Percentiles rank a stretch among this genome's conserved stretches.
These are phyloP conservation scores for Neomonachus schauinslandi DNA, from an alignment of 2,113 vertebrate genomes.

Conservation along the genomic window DNA sequence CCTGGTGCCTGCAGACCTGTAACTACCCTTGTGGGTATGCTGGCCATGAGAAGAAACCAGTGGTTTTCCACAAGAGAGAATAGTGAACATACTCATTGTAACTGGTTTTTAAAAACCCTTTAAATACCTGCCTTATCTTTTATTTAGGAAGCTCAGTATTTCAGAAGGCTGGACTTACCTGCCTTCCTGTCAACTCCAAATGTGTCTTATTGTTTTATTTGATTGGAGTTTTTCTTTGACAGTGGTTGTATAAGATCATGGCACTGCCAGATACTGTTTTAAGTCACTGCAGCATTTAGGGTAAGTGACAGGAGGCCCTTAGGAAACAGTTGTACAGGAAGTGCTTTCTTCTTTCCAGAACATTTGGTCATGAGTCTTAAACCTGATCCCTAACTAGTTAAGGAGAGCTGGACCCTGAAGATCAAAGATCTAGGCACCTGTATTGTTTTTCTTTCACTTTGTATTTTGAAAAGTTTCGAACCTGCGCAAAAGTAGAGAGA, in stretches of 20 bases:
- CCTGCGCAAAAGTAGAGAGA: not conserved
- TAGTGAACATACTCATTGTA: not conserved
- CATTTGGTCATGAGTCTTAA: not conserved
- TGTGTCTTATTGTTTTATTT: not conserved
- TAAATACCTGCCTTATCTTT: not conserved
- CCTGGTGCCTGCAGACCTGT: not conserved
- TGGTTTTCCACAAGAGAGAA: not conserved
- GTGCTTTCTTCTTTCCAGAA: not conserved
- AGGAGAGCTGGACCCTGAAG: not conserved
- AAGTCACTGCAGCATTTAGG: not conserved
- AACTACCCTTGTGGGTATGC: not conserved
- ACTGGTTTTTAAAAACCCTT: not conserved
- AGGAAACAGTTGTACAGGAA: not conserved
- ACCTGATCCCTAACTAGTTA: not conserved
- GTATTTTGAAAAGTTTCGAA: not conserved
- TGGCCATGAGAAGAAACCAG: not conserved
- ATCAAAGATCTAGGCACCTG: not conserved
- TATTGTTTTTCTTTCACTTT: slow-evolving; percentile 23
- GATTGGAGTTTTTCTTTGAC: not conserved
- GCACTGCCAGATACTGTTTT: not conserved
- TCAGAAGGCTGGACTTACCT: not conserved
- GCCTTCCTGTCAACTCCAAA: not conserved
- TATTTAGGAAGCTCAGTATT: not conserved
- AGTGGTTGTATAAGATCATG: not conserved
- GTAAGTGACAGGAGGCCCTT: not conserved